Base-by-base conservation (phyloP, 1,140 invertebrate genomes). In the Caenorhabditis inopinata region DNA sequence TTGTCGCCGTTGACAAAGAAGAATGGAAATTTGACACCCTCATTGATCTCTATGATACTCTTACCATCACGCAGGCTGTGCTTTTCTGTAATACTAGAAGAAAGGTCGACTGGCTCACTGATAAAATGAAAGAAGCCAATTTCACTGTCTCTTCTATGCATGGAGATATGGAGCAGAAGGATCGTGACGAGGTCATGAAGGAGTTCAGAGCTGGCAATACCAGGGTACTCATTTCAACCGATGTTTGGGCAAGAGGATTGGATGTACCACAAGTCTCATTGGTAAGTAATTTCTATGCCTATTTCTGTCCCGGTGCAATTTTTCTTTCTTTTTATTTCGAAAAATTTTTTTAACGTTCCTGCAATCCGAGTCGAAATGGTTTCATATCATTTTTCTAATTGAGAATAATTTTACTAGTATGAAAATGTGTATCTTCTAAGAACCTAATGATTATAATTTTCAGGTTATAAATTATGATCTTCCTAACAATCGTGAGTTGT, bases 11-110 rank as follows among this genome's bases (percentile, higher is more conserved):
- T 2, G 97, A 99, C 91, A 91, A 96, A 58, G 97, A 99, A 90
- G 97, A 99, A 90, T 99, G 97, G 97, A 99, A 99, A 89, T 99
- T 99, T 90, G 97, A 99, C 87, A 99, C 97, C 0, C 90, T 99
- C 0, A 98, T 96, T 89, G 97, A 99, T 89, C 91, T 99, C n/a
- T 99, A 99, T 87, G 97, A 99, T 88, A 99, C 97, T 0, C 89
- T 99, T 9, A 99, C 96, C 42, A 98, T 99, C 82, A 99, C 97
- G 21, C 97, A 99, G 83, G 97, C 96, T 11, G 97, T 99, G 45
- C 98, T 99, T 83, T 99, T 99, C 89, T 99, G 97, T 88, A 99
- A 99, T 89, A 99, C 97, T 0, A 97, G 98, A 90, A 93, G 96
- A 87, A 99, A 99, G 92, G 92, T 97, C 0, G 96, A 98, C 89